Evolutionary conservation across 2,797 vertebrate species (phyloP).

Genomic region (Iguana delicatissima): DNA sequence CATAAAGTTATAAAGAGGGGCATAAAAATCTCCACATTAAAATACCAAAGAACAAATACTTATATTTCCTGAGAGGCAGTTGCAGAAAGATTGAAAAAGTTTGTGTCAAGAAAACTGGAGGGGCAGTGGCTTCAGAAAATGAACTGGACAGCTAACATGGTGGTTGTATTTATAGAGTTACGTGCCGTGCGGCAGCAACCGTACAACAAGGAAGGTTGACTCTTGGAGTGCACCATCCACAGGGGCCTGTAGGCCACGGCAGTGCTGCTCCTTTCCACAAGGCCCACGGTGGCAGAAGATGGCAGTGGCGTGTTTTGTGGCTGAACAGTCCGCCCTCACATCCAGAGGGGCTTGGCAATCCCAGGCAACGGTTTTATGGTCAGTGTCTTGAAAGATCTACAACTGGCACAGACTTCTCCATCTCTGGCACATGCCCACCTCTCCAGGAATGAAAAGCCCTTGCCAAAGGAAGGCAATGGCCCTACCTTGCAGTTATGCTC

Average conservation of each 20-base stretch:
- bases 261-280: background rate
- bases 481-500: background rate
- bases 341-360: background rate
- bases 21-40: conserved; percentile 44
- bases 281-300: too few species aligned
- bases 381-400: background rate
- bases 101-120: background rate
- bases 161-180: background rate
- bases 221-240: background rate
- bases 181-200: background rate
- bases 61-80: conserved; percentile 55
- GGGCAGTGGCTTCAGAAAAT: background rate
- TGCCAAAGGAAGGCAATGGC: conserved; percentile 25
- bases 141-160: background rate
- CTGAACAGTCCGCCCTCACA: accelerated
- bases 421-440: conserved; percentile 3
- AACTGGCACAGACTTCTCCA: background rate
- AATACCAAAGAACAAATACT: conserved; percentile 58
- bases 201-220: background rate
- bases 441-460: conserved; percentile 33
- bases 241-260: too few species aligned
- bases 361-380: accelerated
- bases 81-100: background rate
- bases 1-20: conserved; percentile 63
- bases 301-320: background rate